phyloP scores from a whole-genome alignment of 2,797 vertebrate species.

The Hyperoplus immaculatus region DNA sequence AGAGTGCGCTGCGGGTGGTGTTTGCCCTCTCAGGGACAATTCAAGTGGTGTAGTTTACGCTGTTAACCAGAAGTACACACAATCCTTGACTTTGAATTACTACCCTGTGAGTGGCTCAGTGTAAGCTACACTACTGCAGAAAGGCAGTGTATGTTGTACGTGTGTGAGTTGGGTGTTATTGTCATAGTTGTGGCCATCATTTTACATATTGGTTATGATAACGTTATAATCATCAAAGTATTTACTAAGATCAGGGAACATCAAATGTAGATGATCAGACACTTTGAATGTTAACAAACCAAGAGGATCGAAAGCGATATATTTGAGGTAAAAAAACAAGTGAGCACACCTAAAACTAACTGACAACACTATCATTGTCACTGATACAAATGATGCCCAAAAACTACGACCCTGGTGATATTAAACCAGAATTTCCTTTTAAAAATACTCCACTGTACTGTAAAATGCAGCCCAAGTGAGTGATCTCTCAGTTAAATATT shows the following conservation, averaged over 20 bases:
- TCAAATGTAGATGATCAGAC: neutral
- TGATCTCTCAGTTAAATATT: conserved; percentile 22
- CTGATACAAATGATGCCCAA: neutral
- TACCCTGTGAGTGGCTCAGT: conserved; percentile 32
- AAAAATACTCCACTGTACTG: conserved; percentile 19
- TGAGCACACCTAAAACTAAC: neutral
- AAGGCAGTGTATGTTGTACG: conserved; percentile 7
- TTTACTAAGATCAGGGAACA: neutral
- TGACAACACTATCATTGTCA: neutral
- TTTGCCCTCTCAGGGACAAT: conserved; percentile 51
- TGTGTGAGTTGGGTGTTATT: neutral
- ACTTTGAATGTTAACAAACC: neutral
- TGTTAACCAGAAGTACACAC: conserved; percentile 47
- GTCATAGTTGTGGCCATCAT: neutral
- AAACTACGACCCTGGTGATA: neutral
- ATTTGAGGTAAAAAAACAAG: conserved; percentile 7
- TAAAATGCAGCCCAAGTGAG: conserved; percentile 1
- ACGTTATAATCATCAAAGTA: neutral
- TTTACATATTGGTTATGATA: neutral
- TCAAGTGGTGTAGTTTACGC: conserved; percentile 31
- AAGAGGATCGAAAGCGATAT: neutral
- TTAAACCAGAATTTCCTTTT: neutral
- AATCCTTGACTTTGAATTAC: conserved; percentile 46
- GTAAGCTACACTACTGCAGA: conserved; percentile 16
- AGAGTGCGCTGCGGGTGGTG: conserved; percentile 45